Conservation (phyloP, 2,113 vertebrate genomes). For the Platysternon megacephalum region DNA sequence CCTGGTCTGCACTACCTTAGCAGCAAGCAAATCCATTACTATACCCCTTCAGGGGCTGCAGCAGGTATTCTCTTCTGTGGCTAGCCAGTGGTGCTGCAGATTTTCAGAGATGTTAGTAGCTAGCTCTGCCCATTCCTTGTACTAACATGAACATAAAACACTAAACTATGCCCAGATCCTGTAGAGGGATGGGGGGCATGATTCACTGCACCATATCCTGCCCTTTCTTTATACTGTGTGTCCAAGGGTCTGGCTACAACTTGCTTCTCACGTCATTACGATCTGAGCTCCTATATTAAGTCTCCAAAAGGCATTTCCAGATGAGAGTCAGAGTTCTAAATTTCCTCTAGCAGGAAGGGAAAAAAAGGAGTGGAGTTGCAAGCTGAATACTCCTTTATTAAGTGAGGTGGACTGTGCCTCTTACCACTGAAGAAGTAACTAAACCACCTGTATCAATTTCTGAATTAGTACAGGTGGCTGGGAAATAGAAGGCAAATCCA, state of each 20-base stretch:
- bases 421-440: neutral
- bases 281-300: neutral
- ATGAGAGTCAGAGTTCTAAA: neutral
- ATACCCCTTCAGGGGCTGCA: neutral
- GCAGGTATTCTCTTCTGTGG: neutral
- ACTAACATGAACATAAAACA: neutral
- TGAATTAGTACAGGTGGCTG: neutral
- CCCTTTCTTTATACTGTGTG: neutral
- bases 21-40: neutral
- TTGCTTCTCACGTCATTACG: neutral
- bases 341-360: neutral
- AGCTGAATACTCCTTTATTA: neutral
- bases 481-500: neutral
- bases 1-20: neutral
- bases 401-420: neutral
- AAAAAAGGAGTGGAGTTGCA: neutral
- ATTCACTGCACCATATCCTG: neutral
- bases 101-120: neutral
- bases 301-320: neutral
- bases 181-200: neutral
- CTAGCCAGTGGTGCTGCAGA: neutral
- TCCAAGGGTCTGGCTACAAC: neutral
- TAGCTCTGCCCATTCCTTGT: neutral
- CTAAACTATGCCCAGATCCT: neutral
- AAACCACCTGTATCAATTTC: neutral